Evolutionary conservation across 2,888 invertebrate genomes (phyloP), one percentile per base, ranked within the genome.

Genomic region (Autographa gamma): DNA sequence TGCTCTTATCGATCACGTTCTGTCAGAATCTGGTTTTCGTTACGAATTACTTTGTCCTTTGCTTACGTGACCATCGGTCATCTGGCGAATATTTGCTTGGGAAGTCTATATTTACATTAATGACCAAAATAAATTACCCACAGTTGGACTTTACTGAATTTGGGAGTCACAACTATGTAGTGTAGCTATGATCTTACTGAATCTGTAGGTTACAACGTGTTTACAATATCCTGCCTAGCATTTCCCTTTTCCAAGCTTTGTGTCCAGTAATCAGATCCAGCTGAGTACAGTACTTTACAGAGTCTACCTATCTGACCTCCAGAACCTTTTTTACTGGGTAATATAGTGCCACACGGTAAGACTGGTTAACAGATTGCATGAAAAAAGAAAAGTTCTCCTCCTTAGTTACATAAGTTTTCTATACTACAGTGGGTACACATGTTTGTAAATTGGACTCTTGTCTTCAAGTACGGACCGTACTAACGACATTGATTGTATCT

Each of bases 51-150:
- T 63, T 69, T 18, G 63, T 65, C 74, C 65, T 71, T 69, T n/a
- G 34, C 66, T 76, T 80, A 80, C 77, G 80, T 80, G 80, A 72
- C 80, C 66, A 41, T 41, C 19, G 60, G 65, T 65, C 64, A 69
- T 80, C 63, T 73, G 25, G 38, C 16, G 19, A 41, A 61, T 43
- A 32, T 54, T 34, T 38, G 66, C 14, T 48, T 41, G 7, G 7
- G 68, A 68, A n/a, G 31, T 56, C 68, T 64, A 18, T 66, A 69
- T 38, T 64, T 68, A 64, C 66, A 72, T 80, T 67, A 76, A 65
- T 76, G 80, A 41, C 76, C 43, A 60, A 63, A 77, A 41, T 71
- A 76, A 79, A 79, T 66, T 34, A 60, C 60, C 25, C 31, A 63
- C 60, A 32, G 41, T 34, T 54, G 58, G 61, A 68, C 54, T 66